Base-by-base conservation (phyloP, 2,888 invertebrate species). In the Papilio protenor region DNA sequence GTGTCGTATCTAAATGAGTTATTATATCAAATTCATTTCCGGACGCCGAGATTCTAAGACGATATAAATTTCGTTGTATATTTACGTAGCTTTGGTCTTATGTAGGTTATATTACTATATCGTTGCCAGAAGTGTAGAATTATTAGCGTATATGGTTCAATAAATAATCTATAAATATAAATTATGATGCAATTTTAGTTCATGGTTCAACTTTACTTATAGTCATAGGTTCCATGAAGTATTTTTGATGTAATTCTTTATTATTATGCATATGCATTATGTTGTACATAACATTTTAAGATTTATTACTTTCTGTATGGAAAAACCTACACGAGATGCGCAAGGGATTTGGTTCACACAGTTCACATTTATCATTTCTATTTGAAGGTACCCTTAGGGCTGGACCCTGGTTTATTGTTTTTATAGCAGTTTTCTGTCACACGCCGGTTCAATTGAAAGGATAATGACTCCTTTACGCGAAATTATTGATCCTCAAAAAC, bases 21-120 rank as follows among this genome's bases (percentile, higher is more conserved):
- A 78, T 73, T 45, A 75, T 73, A 72, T 72, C 74, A 78, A 78
- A 72, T 70, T 75, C 75, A 78, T 75, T 78, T 78, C 78, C 78
- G 61, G 75, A 70, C 21, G 74, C 45, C 40, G 61, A 57, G 70
- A n/a, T 66, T 75, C 33, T 66, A 72, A 49, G 16, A 14, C 57
- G 55, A 75, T 72, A 75, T 75, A 72, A 73, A 57, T 47, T 49
- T 73, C 23, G 2, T 16, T 45, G 16, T 52, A 3, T 73, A 70
- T 21, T 72, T 72, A 72, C 21, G 71, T 40, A 52, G 5, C 49
- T 27, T 27, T 55, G 52, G 27, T 33, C 21, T n/a, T 40, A 71
- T 71, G 27, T 71, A 10, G 47, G 49, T 70, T 49, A 23, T 11
- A 71, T 16, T 71, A 52, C 52, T 71, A 55, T 52, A 23, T 16